Percentiles rank a stretch among this genome's conserved stretches.
These are phyloP conservation scores for Parnassius orleans DNA, from an alignment of 2,888 invertebrate species.

Conservation along the genomic window DNA sequence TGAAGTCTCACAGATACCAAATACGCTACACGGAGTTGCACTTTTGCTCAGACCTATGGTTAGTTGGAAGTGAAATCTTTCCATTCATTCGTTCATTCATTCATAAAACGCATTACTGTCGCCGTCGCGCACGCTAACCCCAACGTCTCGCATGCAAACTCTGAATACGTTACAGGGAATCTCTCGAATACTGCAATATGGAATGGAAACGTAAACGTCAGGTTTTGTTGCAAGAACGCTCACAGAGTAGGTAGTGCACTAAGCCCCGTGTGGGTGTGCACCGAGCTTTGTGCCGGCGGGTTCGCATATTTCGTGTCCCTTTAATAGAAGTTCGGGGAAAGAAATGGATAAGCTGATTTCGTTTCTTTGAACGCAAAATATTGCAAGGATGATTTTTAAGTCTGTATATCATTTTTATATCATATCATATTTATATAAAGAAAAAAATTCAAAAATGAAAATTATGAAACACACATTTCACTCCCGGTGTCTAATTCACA, in stretches of 20 bases:
- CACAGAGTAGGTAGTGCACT: slow-evolving; percentile 55
- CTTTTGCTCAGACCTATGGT: slow-evolving; percentile 60
- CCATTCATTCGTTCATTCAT: slow-evolving; percentile 70
- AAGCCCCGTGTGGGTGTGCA: slow-evolving; percentile 49
- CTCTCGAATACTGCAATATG: slow-evolving; percentile 57
- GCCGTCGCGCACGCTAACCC: slow-evolving; percentile 52
- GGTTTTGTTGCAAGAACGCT: slow-evolving; percentile 66
- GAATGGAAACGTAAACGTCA: slow-evolving; percentile 62
- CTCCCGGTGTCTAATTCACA: slow-evolving; percentile 22
- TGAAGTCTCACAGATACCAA: slow-evolving; percentile 14
- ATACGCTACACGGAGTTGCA: slow-evolving; percentile 40
- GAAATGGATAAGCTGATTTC: neutral
- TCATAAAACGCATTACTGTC: slow-evolving; percentile 73
- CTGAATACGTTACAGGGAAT: slow-evolving; percentile 63
- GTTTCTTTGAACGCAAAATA: neutral
- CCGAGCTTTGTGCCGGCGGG: slow-evolving; percentile 53
- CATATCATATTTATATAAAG: slow-evolving; percentile 1
- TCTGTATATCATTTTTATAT: neutral
- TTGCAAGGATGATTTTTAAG: neutral
- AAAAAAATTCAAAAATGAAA: slow-evolving; percentile 6
- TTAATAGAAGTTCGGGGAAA: slow-evolving; percentile 39
- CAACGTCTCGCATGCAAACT: slow-evolving; percentile 52
- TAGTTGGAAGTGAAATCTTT: slow-evolving; percentile 68
- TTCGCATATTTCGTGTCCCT: slow-evolving; percentile 51
- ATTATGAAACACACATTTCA: slow-evolving; percentile 21